These are phyloP conservation scores for Carcinoscorpius rotundicauda DNA, from an alignment of 1,140 invertebrate species.

Conservation along the genomic window DNA sequence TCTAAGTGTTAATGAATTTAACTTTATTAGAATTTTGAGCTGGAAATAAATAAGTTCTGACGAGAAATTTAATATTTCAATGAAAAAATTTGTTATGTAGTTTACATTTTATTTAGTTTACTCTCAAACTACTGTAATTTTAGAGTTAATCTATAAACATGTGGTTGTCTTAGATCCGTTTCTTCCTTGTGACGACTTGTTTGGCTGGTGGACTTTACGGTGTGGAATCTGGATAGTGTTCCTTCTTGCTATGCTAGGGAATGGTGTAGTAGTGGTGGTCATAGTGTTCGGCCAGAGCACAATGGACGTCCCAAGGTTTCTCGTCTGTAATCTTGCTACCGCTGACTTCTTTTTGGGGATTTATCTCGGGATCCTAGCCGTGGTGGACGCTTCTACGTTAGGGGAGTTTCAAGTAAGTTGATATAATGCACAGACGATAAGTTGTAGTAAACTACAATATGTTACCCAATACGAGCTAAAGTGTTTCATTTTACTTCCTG, in stretches of 20 bases:
- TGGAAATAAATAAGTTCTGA: too few species aligned
- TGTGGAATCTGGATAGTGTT: conserved; percentile 96
- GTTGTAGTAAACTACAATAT: too few species aligned
- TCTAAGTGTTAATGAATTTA: too few species aligned
- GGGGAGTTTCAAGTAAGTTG: conserved; percentile 61
- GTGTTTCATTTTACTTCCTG: too few species aligned
- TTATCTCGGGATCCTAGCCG: conserved; percentile 85
- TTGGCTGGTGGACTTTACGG: conserved; percentile 94
- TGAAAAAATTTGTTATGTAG: too few species aligned
- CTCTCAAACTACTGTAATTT: too few species aligned
- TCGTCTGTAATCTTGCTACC: conserved; percentile 88
- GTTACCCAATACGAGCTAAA: too few species aligned
- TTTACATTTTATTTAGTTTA: too few species aligned
- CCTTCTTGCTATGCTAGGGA: conserved; percentile 87
- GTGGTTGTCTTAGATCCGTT: conserved; percentile 58
- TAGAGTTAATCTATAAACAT: too few species aligned
- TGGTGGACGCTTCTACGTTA: conserved; percentile 87
- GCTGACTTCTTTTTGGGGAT: conserved; percentile 96
- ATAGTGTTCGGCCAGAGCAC: conserved; percentile 80
- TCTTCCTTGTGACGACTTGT: conserved; percentile 86
- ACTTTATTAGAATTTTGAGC: too few species aligned
- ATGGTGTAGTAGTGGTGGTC: conserved; percentile 92
- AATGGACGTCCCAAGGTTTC: conserved; percentile 88
- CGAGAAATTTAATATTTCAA: too few species aligned
- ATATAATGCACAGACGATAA: too few species aligned